Evolutionary conservation across 2,113 vertebrate species (phyloP).

Genomic region (Pseudonaja textilis): DNA sequence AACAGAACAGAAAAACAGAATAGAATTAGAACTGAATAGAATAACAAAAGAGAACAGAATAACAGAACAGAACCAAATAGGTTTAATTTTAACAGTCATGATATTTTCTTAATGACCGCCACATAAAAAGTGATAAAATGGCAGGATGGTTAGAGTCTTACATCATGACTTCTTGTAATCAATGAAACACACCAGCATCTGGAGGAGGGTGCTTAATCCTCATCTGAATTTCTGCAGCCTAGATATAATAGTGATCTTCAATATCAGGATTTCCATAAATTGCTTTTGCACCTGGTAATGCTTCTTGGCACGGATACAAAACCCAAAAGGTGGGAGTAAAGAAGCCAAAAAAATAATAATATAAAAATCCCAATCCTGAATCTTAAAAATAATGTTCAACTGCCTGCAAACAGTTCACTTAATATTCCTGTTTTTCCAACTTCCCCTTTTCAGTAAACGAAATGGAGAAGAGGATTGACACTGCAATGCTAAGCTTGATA

Average conservation of each 20-base stretch:
- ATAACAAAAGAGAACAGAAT: neutral
- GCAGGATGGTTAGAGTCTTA: neutral
- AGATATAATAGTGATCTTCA: neutral
- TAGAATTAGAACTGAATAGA: neutral
- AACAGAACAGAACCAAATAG: neutral
- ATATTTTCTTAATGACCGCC: neutral
- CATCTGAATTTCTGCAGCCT: neutral
- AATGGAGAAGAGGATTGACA: neutral
- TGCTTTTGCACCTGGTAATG: neutral
- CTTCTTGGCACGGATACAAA: neutral
- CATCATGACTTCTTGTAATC: neutral
- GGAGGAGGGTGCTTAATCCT: neutral
- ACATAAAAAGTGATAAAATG: neutral
- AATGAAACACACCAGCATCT: neutral
- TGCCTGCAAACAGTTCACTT: neutral
- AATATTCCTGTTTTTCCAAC: neutral
- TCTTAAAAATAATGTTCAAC: neutral
- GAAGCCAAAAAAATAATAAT: neutral
- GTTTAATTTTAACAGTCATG: too few relatives aligned
- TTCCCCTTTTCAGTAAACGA: neutral
- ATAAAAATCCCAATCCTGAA: neutral
- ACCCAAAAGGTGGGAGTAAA: neutral
- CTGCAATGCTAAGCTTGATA: neutral
- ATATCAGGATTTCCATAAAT: neutral
- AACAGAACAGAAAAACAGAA: too few relatives aligned